Conservation (phyloP, 2,797 vertebrate species). For the Anisognathus igniventris region DNA sequence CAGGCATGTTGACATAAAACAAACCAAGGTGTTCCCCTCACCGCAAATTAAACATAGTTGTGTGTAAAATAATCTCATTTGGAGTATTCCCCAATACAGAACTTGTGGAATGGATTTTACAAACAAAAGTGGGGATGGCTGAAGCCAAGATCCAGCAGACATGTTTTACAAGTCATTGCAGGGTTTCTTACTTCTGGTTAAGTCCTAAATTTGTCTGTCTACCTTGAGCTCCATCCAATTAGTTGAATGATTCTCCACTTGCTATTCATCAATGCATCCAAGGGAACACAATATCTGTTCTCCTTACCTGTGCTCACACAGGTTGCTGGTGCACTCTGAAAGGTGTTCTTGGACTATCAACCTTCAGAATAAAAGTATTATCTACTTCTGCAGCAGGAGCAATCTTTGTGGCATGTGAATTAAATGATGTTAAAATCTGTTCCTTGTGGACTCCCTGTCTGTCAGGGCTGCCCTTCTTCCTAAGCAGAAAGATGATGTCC, state of each 20-base stretch:
- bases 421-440: not conserved
- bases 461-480: not conserved
- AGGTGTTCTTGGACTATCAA: not conserved
- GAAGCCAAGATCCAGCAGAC: not conserved
- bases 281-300: not conserved
- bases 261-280: not conserved
- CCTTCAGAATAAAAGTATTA: not conserved
- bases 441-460: not conserved
- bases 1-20: slow-evolving; percentile 19
- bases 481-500: not conserved
- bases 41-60: slow-evolving; percentile 35
- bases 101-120: slow-evolving; percentile 2
- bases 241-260: not conserved
- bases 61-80: slow-evolving; percentile 37
- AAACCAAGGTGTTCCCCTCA: slow-evolving; percentile 21
- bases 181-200: not conserved
- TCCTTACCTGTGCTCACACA: not conserved
- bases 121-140: not conserved
- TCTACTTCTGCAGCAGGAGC: not conserved
- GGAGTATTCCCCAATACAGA: not conserved
- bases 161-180: not conserved
- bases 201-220: not conserved
- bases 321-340: not conserved
- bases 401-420: fast-evolving
- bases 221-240: not conserved